These are phyloP conservation scores for Neofelis nebulosa DNA, from an alignment of 2,113 vertebrate species.

Conservation along the genomic window DNA sequence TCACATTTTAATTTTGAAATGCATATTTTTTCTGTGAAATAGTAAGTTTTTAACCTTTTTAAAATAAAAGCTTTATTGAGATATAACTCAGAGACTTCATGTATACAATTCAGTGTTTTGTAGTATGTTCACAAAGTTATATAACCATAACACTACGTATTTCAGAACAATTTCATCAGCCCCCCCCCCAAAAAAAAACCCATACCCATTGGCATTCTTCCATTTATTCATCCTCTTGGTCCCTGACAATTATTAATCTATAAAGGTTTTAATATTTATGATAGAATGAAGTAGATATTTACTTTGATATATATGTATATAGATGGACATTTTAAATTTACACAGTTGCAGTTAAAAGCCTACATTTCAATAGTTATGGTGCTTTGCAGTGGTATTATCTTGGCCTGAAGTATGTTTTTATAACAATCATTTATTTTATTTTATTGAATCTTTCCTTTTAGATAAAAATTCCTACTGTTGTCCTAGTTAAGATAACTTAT, in stretches of 20 bases:
- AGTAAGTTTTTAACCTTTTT: neutral
- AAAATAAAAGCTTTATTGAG: neutral
- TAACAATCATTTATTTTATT: neutral
- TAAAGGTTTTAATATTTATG: neutral
- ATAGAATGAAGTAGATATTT: neutral
- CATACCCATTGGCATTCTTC: neutral
- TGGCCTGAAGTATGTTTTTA: neutral
- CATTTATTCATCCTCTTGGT: neutral
- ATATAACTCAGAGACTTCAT: neutral
- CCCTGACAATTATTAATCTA: neutral
- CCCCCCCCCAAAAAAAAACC: neutral
- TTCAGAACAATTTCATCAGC: neutral
- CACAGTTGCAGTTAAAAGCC: neutral
- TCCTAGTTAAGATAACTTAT: neutral
- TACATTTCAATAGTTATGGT: neutral
- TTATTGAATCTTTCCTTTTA: neutral
- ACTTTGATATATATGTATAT: neutral
- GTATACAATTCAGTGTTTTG: neutral
- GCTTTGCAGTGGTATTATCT: neutral
- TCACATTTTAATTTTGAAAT: constrained; percentile 36
- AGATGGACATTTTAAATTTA: neutral
- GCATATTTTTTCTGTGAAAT: neutral
- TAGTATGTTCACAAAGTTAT: neutral
- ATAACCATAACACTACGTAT: neutral
- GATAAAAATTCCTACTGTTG: neutral